phyloP scores from a whole-genome alignment of 1,140 invertebrate genomes.

The Solen grandis region DNA sequence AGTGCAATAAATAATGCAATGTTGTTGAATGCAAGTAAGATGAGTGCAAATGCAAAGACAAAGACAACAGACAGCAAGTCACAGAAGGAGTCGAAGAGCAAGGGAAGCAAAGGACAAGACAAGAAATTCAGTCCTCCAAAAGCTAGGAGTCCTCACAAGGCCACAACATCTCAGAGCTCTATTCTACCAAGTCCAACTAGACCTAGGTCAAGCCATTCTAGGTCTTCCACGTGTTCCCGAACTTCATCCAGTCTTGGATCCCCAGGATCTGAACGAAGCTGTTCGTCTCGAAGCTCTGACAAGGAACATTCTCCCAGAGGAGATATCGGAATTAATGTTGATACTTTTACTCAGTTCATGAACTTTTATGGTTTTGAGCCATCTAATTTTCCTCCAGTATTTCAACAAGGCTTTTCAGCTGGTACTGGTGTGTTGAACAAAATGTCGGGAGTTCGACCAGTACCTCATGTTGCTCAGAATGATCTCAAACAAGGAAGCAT shows the following conservation, averaged over 20 bases:
- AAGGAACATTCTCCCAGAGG: constrained; percentile 8
- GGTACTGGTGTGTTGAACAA: background rate
- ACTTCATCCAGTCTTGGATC: background rate
- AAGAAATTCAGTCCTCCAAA: constrained; percentile 2
- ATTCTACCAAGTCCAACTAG: background rate
- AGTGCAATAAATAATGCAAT: background rate
- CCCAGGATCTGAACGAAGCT: constrained; percentile 26
- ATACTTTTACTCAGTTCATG: constrained; percentile 42
- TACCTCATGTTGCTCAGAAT: background rate
- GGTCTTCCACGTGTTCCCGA: background rate
- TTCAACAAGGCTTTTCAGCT: constrained; percentile 27
- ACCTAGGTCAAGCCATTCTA: background rate
- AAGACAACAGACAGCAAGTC: background rate
- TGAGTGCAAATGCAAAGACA: background rate
- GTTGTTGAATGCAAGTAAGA: background rate
- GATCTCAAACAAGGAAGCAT: background rate
- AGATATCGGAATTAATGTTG: constrained; percentile 5
- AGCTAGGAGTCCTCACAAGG: constrained; percentile 6
- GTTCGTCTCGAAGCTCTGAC: constrained; percentile 13
- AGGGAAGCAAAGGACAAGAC: background rate
- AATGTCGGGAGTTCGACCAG: background rate
- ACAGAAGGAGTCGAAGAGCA: background rate
- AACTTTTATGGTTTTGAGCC: constrained; percentile 29
- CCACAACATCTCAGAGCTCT: background rate
- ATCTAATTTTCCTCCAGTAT: constrained; percentile 23